Base-by-base conservation (phyloP, 2,113 vertebrate genomes). In the Gobiocypris rarus region DNA sequence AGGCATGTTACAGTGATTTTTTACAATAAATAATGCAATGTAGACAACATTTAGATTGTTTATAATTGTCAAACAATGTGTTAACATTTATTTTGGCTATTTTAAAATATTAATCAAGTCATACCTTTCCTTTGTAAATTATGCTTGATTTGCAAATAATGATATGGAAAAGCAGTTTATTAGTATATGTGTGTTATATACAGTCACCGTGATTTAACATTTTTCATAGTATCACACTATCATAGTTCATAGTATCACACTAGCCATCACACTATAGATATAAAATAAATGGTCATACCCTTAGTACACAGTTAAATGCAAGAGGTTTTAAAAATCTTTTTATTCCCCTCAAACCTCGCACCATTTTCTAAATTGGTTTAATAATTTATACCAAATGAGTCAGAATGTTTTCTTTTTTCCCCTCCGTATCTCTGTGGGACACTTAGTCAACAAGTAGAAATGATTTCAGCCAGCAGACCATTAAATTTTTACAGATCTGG, bases 361-460 rank as follows among this genome's bases (percentile, higher is more conserved):
- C 48, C 73, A 38, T 59, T 79, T 63, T 3, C 76, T 26, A 79
- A 63, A 63, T 63, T 48, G 38, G 56, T 79, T 79, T 63, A 79
- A 59, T 59, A 41, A 79, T 79, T 63, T 19, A 79, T 26, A 59
- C 17, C 22, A 58, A 59, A 59, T 26, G 19, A 78, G 54, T 78
- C 22, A 24, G 75, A 59, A 24, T 56, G 54, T 78, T 45, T 63
- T 19, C 2, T 54, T 59, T 61, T 45, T 26, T 54, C 4, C 19
- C 56, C 41, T 58, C 3, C 4, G 1, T 34, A 22, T 75, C 75
- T 78, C 75, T 59, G 11, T 78, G 75, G 34, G 38, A 78, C 75
- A 59, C 34, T 78, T 59, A 58, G 22, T 77, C 52, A 75, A 75
- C 73, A 75, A 50, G 73, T 54, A 75, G 43, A 74, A 54, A 54